Conservation (phyloP, 2,113 vertebrate genomes). For the Silurus asotus region DNA sequence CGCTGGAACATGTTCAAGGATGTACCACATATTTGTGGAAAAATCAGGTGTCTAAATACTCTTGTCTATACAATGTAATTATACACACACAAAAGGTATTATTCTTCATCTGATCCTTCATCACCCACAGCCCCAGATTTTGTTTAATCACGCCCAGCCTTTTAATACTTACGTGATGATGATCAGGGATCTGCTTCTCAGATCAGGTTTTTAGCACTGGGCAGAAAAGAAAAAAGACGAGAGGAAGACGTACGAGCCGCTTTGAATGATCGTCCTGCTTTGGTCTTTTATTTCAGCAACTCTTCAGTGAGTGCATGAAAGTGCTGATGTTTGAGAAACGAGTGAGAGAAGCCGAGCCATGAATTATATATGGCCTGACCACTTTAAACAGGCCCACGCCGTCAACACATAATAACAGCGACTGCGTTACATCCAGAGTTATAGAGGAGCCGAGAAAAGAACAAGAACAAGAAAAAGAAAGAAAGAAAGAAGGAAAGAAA, state of each 20-base stretch:
- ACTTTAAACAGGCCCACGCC: constrained; percentile 69
- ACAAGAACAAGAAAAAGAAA: constrained; percentile 18
- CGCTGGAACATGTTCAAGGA: too few species aligned
- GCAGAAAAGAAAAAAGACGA: not conserved
- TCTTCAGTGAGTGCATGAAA: constrained; percentile 62
- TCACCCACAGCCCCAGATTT: too few species aligned
- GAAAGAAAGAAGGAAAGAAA: too few species aligned
- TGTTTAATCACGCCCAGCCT: too few species aligned
- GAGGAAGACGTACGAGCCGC: constrained; percentile 20
- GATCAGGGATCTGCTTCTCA: too few species aligned
- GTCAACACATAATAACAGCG: constrained; percentile 69
- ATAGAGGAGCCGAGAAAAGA: constrained; percentile 6
- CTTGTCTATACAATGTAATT: too few species aligned
- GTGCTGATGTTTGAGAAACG: constrained; percentile 74
- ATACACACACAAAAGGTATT: too few species aligned
- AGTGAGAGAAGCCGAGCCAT: constrained; percentile 63
- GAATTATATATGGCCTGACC: constrained; percentile 73
- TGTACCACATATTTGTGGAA: too few species aligned
- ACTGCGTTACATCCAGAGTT: constrained; percentile 55
- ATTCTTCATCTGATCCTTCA: too few species aligned
- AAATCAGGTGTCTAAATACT: too few species aligned
- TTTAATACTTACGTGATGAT: too few species aligned
- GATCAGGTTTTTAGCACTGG: not conserved
- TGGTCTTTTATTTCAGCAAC: constrained; percentile 53
- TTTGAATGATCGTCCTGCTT: constrained; percentile 48